Evolutionary conservation across 2,113 vertebrate species (phyloP).

Genomic region (Pedetes capensis): DNA sequence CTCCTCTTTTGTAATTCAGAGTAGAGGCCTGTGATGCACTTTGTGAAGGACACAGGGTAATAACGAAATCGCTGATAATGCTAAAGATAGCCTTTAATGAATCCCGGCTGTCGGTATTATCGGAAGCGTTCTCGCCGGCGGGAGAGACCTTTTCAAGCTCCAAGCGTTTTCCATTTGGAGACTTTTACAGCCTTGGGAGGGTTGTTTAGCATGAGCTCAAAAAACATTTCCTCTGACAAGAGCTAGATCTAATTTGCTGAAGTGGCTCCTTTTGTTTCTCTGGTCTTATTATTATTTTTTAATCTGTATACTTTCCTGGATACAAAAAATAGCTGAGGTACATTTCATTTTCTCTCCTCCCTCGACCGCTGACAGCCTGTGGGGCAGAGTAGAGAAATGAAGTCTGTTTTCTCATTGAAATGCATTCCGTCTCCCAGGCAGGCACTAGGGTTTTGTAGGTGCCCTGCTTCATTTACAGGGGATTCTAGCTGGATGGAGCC

Average conservation of each 20-base stretch:
- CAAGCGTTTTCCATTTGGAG: constrained; percentile 68
- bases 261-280: constrained; percentile 63
- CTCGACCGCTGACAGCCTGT: constrained; percentile 51
- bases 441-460: not conserved
- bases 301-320: constrained; percentile 41
- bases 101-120: constrained; percentile 55
- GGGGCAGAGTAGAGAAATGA: not conserved
- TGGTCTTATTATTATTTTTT: constrained; percentile 48
- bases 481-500: not conserved
- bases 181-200: constrained; percentile 42
- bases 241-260: constrained; percentile 69
- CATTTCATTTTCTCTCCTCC: not conserved
- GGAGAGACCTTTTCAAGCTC: constrained; percentile 74
- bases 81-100: constrained; percentile 77
- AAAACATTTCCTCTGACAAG: constrained; percentile 62
- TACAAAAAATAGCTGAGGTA: constrained; percentile 47
- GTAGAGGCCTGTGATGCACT: not conserved
- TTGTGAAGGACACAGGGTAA: constrained; percentile 65
- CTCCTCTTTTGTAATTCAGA: not conserved
- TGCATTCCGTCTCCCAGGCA: not conserved
- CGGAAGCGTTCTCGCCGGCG: constrained; percentile 46
- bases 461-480: not conserved
- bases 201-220: constrained; percentile 44
- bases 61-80: constrained; percentile 65
- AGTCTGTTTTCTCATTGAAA: constrained; percentile 34